phyloP scores from a whole-genome alignment of 2,888 invertebrate species.

The Epirrhoe alternata region DNA sequence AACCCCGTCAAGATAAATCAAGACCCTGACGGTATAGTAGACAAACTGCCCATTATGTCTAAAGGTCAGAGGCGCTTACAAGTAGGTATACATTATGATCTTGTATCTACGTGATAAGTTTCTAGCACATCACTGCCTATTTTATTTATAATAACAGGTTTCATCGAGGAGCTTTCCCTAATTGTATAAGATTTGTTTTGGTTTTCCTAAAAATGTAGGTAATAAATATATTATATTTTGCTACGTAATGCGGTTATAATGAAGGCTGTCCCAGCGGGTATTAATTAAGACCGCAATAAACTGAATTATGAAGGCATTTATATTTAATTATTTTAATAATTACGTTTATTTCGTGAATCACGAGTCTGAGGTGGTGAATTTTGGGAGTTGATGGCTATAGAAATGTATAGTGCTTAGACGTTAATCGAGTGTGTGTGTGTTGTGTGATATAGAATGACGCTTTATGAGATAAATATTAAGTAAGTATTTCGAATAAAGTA shows the following conservation, averaged over 20 bases:
- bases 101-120: too few relatives aligned
- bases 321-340: conserved; percentile 27
- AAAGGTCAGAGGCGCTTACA: too few relatives aligned
- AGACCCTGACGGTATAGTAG: too few relatives aligned
- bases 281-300: conserved; percentile 26
- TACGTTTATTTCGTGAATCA: conserved; percentile 12
- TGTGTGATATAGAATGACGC: too few relatives aligned
- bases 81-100: too few relatives aligned
- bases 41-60: too few relatives aligned
- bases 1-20: too few relatives aligned
- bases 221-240: conserved; percentile 7
- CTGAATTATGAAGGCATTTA: conserved; percentile 26
- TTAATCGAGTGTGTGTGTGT: background rate
- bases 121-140: too few relatives aligned
- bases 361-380: background rate
- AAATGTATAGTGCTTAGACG: background rate
- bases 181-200: background rate
- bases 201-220: background rate
- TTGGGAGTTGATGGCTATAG: background rate
- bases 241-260: conserved; percentile 14
- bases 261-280: conserved; percentile 22
- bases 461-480: too few relatives aligned
- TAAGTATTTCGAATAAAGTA: too few relatives aligned
- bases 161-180: too few relatives aligned
- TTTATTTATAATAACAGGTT: too few relatives aligned